phyloP scores from a whole-genome alignment of 2,797 vertebrate species.

The Coccyzus lansbergi region DNA sequence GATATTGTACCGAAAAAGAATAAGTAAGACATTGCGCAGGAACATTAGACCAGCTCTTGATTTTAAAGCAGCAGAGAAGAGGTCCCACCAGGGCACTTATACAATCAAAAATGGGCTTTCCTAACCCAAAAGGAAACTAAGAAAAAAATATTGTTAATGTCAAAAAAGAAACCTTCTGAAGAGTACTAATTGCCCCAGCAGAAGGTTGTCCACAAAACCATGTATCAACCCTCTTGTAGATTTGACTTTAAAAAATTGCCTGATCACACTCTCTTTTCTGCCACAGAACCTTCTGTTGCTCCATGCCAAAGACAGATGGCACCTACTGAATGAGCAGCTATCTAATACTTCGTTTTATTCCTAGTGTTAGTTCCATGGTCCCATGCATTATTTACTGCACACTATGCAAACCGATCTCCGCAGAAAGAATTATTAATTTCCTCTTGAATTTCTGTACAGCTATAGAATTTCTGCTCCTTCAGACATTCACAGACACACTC shows the following conservation, averaged over 20 bases:
- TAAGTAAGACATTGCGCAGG: too few species aligned
- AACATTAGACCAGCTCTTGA: not conserved
- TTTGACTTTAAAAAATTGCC: not conserved
- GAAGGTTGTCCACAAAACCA: not conserved
- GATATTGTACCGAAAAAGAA: accelerated
- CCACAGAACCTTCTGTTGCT: not conserved
- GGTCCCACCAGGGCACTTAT: accelerated
- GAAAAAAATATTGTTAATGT: not conserved
- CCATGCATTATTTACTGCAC: constrained; percentile 31
- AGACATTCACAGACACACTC: not conserved
- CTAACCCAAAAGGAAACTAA: not conserved
- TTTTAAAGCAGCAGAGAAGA: not conserved
- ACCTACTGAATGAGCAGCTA: not conserved
- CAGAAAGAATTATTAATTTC: constrained; percentile 23
- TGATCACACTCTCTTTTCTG: not conserved
- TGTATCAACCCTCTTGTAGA: not conserved
- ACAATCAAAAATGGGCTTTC: not conserved
- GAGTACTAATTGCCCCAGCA: not conserved
- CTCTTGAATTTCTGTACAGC: not conserved
- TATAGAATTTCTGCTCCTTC: not conserved
- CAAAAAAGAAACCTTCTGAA: not conserved
- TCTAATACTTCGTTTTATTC: constrained; percentile 26
- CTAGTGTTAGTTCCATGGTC: not conserved
- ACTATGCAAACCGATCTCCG: not conserved
- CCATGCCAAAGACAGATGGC: not conserved